phyloP scores from a whole-genome alignment of 1,140 invertebrate genomes.

The Seison nebaliae region DNA sequence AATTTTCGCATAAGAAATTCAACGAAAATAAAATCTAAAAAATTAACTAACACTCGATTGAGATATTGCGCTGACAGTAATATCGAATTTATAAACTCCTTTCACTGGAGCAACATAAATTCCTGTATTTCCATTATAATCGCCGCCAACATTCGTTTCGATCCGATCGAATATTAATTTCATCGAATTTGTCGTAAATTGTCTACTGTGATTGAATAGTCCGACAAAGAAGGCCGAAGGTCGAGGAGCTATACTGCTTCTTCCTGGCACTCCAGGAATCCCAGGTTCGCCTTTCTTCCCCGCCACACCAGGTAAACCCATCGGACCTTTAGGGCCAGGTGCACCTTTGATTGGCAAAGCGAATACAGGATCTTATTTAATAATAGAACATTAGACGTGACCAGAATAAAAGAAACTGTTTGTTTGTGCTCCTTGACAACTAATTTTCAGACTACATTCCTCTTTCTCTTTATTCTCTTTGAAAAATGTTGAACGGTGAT shows the following conservation, averaged over 20 bases:
- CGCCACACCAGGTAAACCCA: constrained; percentile 5
- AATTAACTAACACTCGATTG: constrained; percentile 2
- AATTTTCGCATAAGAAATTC: no score
- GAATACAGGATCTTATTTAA: no score
- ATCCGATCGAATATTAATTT: constrained; percentile 3
- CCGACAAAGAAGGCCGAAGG: constrained; percentile 10
- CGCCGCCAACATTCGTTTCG: constrained; percentile 8
- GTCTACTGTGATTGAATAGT: constrained; percentile 7
- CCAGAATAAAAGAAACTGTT: no score
- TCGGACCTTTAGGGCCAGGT: constrained; percentile 10
- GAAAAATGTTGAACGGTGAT: no score
- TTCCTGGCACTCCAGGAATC: constrained; percentile 5
- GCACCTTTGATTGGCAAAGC: no score
- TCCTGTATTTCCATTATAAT: constrained; percentile 7
- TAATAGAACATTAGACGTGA: no score
- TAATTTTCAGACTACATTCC: no score
- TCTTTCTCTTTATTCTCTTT: no score
- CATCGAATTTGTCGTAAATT: constrained; percentile 3
- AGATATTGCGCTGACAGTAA: constrained; percentile 5
- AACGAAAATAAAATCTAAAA: not conserved
- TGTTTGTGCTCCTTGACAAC: no score
- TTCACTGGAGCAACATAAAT: constrained; percentile 4
- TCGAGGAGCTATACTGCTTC: constrained; percentile 4
- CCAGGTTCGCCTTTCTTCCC: constrained; percentile 12
- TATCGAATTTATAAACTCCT: constrained; percentile 8